Evolutionary conservation across 2,888 invertebrate genomes (phyloP), one percentile per base, ranked within the genome.

Genomic region (Halictus quadricinctus): DNA sequence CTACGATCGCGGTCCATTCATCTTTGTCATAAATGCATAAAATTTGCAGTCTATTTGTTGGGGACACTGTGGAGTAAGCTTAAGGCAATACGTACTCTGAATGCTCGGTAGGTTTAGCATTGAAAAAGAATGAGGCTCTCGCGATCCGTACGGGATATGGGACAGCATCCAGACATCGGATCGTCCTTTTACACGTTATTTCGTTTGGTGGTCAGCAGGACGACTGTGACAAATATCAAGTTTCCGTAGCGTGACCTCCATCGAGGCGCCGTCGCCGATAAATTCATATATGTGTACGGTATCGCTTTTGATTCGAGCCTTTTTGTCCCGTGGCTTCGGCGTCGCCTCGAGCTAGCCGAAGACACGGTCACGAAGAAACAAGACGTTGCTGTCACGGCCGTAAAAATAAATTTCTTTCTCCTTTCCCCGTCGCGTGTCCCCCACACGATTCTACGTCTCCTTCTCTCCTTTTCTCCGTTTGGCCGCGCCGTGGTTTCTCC

Each of bases 371-470:
- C 74, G 81, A 82, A 84, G 84, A 80, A 89, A 86, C 84, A 82
- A 88, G 87, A 88, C 84, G 84, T 87, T 83, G 88, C 81, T 85
- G 85, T 88, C 83, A 73, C 83, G 84, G 83, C 84, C 90, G 86
- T 91, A 91, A 91, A 91, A 91, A 91, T 91, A 91, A 88, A 88
- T 90, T 86, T 89, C 83, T 88, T 70, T 76, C 88, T 87, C 83
- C 88, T 86, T 72, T 66, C 60, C 76, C 41, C 73, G 69, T 75
- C 73, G 60, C 66, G 70, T 54, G 12, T 1, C n/a, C 75, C 58
- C 60, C 54, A 36, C 12, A 5, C 10, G 29, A 8, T n/a, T 54
- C 64, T 54, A 69, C 54, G 36, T 72, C 76, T 72, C 73, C 78
- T 60, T 8, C 8, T 54, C 3, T 54, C 54, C 43, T 43, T 43